Evolutionary conservation across 2,113 vertebrate species (phyloP), one percentile per base, ranked within the genome.

Genomic region (Oenanthe oenanthe): DNA sequence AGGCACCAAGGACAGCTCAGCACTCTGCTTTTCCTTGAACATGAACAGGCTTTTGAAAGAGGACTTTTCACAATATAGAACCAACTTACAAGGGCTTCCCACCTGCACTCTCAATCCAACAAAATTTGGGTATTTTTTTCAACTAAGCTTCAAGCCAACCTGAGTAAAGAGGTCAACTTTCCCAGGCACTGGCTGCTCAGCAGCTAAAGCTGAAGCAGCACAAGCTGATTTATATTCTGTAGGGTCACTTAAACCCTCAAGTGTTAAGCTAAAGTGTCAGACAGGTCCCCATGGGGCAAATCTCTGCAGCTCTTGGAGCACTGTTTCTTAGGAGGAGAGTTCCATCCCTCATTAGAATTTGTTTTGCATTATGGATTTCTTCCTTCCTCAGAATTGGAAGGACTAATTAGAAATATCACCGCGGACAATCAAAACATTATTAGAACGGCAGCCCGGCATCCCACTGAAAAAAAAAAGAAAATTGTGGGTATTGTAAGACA

Each of bases 251-350:
- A 80, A 87, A 91, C 92, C 70, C 91, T 89, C 0, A 0, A 93
- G 63, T 83, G 78, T 63, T 94, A 90, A 95, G 88, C 72, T 83
- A 26, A 92, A 97, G 81, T 81, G 85, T 95, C 93, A 95, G 92
- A 25, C 60, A 80, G 72, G 71, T 93, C 82, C 89, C 88, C 70
- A 25, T 22, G 92, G 85, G 72, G 71, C 5, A 5, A 90, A 81
- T 36, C 74, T 72, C 85, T 70, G 63, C 29, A 79, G 77, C 36
- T 83, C 58, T 70, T 22, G 12, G 21, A 87, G 63, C 6, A 88
- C 34, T 47, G 38, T 61, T 89, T 76, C 70, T 78, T 62, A n/a
- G 25, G 19, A 91, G 28, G 29, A 85, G 58, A 88, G 16, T 63
- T 82, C 75, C 3, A 4, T 40, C 43, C 38, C 67, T 85, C 67